Base-by-base conservation (phyloP, 1,140 invertebrate genomes). In the Zaprionus ghesquierei region DNA sequence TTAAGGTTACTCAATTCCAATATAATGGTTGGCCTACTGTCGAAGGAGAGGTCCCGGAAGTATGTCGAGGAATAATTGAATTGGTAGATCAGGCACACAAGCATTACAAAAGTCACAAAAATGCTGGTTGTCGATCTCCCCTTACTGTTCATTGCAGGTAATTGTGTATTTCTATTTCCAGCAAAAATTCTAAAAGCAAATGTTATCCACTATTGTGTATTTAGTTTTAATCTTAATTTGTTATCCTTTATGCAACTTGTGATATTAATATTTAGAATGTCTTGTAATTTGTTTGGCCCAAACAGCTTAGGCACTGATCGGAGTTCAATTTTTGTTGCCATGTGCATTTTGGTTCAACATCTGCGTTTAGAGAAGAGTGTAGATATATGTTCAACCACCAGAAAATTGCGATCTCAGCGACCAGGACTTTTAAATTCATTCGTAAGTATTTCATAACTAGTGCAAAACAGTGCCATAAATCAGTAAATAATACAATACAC, bases 1-100 rank as follows among this genome's bases (percentile, higher is more conserved):
- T 94, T 25, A 93, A 94, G 50, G 96, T 97, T 18, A 96, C 95
- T 20, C 97, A 97, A 81, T 95, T 97, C 86, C 96, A 97, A 87
- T 97, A 97, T 93, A 96, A 97, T 87, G 96, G 96, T 33, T 98
- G 97, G 97, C 96, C 96, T 5, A 97, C 96, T 41, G 95, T 96
- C 22, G 95, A 96, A 80, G 96, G 96, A 46, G 96, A 97, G 93
- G 96, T 97, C 91, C 96, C 96, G 61, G 95, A 97, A 93, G 96
- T 97, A 25, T 96, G 96, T 56, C 94, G 96, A 65, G 96, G 96
- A 46, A 94, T 97, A 64, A 96, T 96, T 68, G 96, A 97, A 91
- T 93, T 97, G 44, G 95, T 96, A 15, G 95, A 96, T 87, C 94
- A 96, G 76, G 95, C 95, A 50, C 92, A 76, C 73, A 93, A 75